A percentile compares a stretch with the other conserved stretches of the same genome.
phyloP scores from a whole-genome alignment of 2,113 vertebrate species.

The Cacatua alba region DNA sequence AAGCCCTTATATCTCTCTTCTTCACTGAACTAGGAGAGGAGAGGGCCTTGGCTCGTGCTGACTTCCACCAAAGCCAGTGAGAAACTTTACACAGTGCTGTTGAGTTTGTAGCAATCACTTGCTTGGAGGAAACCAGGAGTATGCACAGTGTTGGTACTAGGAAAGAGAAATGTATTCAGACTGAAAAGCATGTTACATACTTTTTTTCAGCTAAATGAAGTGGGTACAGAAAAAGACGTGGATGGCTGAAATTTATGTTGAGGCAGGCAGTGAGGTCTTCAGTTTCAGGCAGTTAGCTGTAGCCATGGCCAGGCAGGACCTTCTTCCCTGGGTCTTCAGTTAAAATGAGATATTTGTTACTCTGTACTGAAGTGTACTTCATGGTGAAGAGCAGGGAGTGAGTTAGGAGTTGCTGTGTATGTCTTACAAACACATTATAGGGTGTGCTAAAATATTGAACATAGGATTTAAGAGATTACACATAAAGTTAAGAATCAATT shows the following conservation, averaged over 20 bases:
- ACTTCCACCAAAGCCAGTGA: not conserved
- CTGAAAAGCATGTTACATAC: not conserved
- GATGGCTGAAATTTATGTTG: not conserved
- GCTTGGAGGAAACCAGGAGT: not conserved
- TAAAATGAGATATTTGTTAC: not conserved
- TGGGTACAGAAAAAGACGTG: not conserved
- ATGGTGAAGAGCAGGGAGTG: not conserved
- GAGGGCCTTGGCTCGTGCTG: not conserved
- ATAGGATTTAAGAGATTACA: not conserved
- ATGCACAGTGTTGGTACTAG: not conserved
- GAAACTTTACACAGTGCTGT: not conserved
- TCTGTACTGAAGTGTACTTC: not conserved
- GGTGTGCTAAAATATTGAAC: not conserved
- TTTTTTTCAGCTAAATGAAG: not conserved
- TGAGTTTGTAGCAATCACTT: not conserved
- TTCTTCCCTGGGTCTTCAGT: not conserved
- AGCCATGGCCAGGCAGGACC: rapidly evolving
- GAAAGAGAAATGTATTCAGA: not conserved
- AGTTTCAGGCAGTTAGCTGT: not conserved
- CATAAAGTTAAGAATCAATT: not conserved
- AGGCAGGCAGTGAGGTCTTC: not conserved
- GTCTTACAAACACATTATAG: not conserved
- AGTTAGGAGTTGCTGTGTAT: not conserved
- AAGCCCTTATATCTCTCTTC: not conserved
- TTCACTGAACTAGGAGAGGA: not conserved